Conservation (phyloP, 2,113 vertebrate genomes). For the Cochlearius cochlearius region DNA sequence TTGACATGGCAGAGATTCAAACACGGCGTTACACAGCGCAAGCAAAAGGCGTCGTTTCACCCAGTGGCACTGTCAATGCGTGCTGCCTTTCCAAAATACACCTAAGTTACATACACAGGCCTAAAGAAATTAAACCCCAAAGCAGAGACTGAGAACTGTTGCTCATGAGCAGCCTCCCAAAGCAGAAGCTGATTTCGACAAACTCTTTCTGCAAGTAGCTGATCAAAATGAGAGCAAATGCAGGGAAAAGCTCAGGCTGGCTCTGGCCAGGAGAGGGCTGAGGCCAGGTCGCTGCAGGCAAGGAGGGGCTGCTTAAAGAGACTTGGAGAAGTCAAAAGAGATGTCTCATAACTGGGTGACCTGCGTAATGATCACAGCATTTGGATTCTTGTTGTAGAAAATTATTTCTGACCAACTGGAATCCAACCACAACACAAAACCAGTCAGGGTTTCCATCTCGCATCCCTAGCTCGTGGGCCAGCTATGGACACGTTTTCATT, state of each 20-base stretch:
- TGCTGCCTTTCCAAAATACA: not conserved
- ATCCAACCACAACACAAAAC: not conserved
- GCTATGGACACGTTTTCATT: not conserved
- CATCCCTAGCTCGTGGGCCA: not conserved
- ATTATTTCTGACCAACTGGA: not conserved
- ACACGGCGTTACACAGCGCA: fast-evolving
- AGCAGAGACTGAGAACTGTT: not conserved
- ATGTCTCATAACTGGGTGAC: not conserved
- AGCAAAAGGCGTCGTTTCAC: not conserved
- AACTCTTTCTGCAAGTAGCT: not conserved
- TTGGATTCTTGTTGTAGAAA: not conserved
- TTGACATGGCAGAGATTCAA: not conserved
- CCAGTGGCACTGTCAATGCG: fast-evolving
- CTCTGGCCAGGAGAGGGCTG: not conserved
- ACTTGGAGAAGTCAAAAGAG: not conserved
- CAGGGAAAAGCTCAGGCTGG: not conserved
- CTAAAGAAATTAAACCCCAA: not conserved
- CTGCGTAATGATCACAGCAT: not conserved
- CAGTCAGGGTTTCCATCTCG: not conserved
- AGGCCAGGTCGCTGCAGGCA: not conserved
- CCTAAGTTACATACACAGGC: not conserved
- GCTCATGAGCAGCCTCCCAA: not conserved
- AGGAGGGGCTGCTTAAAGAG: not conserved
- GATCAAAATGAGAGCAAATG: not conserved
- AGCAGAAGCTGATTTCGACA: not conserved